Conservation (phyloP, 2,888 invertebrate species). For the Rotaria macrura region DNA sequence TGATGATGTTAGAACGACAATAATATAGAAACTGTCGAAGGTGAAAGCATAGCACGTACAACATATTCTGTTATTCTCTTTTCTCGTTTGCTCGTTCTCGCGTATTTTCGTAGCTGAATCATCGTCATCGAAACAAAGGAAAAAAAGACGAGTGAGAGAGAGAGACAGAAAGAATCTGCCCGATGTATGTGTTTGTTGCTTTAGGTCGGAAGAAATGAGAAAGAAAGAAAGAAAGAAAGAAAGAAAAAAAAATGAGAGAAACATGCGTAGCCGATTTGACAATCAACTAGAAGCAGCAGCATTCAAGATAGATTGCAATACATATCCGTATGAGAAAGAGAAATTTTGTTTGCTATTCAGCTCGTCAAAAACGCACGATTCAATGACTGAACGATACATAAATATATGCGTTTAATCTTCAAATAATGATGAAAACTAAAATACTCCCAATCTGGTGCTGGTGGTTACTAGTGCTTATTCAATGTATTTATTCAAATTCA, state of each 20-base stretch:
- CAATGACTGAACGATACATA: not conserved
- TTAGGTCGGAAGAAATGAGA: not conserved
- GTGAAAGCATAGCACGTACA: not conserved
- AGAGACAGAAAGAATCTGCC: not conserved
- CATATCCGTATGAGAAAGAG: not conserved
- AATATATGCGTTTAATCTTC: not conserved
- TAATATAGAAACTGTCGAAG: not conserved
- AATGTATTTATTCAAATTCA: not conserved
- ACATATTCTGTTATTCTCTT: not conserved
- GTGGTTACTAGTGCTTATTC: not conserved
- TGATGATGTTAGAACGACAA: not conserved
- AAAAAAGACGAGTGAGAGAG: not conserved
- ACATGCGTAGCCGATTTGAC: constrained; percentile 6
- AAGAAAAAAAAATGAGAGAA: not conserved
- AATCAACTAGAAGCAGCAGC: constrained; percentile 12
- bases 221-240: not conserved
- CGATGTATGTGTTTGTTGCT: not conserved
- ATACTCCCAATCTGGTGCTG: not conserved
- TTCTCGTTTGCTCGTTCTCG: not conserved
- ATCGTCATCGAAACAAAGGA: not conserved
- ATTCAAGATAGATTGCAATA: constrained; percentile 3
- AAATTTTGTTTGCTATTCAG: not conserved
- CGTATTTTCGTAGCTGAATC: not conserved
- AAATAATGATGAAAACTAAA: not conserved
- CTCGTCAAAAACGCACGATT: not conserved